Evolutionary conservation across 2,113 vertebrate species (phyloP).

Genomic region (Anas platyrhynchos): DNA sequence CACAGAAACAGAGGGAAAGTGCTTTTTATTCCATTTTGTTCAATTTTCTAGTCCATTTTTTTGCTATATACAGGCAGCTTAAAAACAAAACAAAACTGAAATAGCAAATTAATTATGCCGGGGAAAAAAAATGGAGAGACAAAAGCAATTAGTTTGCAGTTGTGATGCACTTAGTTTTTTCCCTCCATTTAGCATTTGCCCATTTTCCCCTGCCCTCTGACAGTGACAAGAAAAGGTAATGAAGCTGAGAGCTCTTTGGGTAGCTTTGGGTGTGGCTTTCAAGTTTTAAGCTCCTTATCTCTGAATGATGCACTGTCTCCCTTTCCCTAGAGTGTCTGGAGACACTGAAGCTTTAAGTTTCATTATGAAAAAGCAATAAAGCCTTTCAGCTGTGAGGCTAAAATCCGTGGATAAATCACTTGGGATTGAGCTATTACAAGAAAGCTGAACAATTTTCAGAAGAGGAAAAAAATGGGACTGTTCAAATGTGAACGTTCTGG

Average conservation of each 20-base stretch:
- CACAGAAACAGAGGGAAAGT: constrained; percentile 17
- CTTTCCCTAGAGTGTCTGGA: constrained; percentile 18
- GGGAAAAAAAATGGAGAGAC: neutral
- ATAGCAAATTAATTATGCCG: constrained; percentile 43
- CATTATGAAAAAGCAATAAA: constrained; percentile 39
- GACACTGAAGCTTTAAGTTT: neutral
- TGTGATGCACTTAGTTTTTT: constrained; percentile 19
- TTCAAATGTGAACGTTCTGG: neutral
- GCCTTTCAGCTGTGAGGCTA: constrained; percentile 13
- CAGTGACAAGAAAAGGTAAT: neutral
- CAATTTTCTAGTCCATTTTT: constrained; percentile 14
- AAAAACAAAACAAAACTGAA: constrained; percentile 35
- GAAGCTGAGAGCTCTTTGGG: constrained; percentile 30
- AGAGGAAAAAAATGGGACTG: neutral
- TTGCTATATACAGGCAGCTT: neutral
- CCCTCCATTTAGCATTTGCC: constrained; percentile 32
- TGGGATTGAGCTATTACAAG: constrained; percentile 2
- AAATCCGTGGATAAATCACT: neutral
- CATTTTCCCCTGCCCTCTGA: neutral
- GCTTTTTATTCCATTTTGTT: constrained; percentile 48
- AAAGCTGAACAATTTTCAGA: neutral
- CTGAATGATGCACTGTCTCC: neutral
- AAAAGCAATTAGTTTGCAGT: constrained; percentile 47
- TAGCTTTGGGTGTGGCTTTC: constrained; percentile 35
- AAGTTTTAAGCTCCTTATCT: constrained; percentile 1